These are phyloP conservation scores for Myxocyprinus asiaticus DNA, from an alignment of 2,113 vertebrate genomes.

Conservation along the genomic window DNA sequence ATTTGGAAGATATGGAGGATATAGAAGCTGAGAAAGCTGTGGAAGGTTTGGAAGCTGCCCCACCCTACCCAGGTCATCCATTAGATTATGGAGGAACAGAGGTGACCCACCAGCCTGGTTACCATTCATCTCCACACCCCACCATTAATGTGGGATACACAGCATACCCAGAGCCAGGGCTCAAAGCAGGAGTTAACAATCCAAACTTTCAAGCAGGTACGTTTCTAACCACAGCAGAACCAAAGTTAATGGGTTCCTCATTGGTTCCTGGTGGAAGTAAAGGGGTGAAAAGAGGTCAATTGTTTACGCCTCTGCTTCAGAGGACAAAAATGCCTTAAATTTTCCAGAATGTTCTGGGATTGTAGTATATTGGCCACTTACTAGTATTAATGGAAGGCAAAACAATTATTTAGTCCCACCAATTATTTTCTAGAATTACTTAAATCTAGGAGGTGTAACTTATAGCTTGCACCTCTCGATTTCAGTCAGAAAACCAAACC, in stretches of 20 bases:
- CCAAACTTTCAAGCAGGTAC: constrained; percentile 21
- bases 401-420: no score
- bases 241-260: background rate
- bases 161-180: background rate
- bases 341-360: no score
- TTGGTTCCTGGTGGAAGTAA: no score
- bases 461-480: no score
- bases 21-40: background rate
- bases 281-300: no score
- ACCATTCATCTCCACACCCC: background rate
- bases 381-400: background rate
- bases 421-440: no score
- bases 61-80: constrained; percentile 7
- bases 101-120: background rate
- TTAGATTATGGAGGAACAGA: background rate
- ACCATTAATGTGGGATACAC: constrained; percentile 12
- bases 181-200: background rate
- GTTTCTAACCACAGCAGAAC: background rate
- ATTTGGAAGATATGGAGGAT: constrained; percentile 6
- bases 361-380: no score
- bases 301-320: no score
- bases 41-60: background rate
- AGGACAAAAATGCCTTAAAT: no score
- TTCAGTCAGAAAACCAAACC: background rate
- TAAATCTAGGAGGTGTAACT: no score